A percentile compares a stretch with the other conserved stretches of the same genome.
These are phyloP conservation scores for Halictus rubicundus DNA, from an alignment of 1,140 invertebrate species.

Conservation along the genomic window DNA sequence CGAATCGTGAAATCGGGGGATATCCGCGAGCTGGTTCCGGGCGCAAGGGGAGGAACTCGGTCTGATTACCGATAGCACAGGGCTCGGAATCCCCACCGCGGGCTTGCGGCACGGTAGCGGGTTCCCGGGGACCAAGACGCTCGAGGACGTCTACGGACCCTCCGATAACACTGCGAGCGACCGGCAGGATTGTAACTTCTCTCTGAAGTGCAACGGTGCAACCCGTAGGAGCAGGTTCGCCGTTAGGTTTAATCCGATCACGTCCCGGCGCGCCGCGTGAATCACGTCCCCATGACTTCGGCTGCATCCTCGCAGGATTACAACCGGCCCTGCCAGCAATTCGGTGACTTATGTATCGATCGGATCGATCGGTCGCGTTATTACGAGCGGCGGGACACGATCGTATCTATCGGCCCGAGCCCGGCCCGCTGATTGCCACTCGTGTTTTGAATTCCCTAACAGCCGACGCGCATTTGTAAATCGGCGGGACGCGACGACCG, in stretches of 20 bases:
- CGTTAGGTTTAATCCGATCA: slow-evolving; percentile 68
- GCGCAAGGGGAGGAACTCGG: slow-evolving; percentile 16
- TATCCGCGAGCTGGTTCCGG: neutral
- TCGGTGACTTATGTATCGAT: slow-evolving; percentile 11
- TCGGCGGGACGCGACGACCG: neutral
- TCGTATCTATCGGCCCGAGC: neutral
- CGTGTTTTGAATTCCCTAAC: neutral
- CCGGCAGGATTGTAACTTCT: slow-evolving; percentile 37
- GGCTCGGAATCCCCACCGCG: slow-evolving; percentile 6
- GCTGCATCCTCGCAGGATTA: slow-evolving; percentile 31
- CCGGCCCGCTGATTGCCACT: neutral
- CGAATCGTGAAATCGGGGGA: slow-evolving; percentile 8
- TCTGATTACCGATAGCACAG: slow-evolving; percentile 44
- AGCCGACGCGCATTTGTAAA: neutral
- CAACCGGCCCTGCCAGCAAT: neutral
- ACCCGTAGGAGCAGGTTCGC: slow-evolving; percentile 15
- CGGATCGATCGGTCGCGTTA: slow-evolving; percentile 25
- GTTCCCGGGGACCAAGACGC: neutral
- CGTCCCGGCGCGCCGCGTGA: slow-evolving; percentile 45
- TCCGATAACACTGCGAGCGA: slow-evolving; percentile 11
- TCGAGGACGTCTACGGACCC: neutral
- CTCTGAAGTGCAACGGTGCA: neutral
- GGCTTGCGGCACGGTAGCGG: no score
- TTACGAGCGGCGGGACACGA: neutral
- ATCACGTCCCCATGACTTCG: slow-evolving; percentile 55